Evolutionary conservation across 2,888 invertebrate species (phyloP).

Genomic region (Idaea aversata): DNA sequence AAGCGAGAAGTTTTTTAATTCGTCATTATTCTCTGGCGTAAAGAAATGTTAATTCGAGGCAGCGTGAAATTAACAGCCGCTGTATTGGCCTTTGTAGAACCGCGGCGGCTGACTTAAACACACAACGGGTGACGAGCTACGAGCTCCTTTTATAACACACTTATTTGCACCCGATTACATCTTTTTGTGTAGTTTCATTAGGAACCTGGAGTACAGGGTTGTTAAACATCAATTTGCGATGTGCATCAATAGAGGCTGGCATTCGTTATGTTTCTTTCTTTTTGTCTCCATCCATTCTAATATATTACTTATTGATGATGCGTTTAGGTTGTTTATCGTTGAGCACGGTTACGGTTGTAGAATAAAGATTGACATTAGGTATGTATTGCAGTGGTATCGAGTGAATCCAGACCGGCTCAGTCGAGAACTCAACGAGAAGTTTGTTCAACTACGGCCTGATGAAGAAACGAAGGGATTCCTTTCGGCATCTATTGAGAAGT

Average conservation of each 20-base stretch:
- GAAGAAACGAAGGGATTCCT: conserved; percentile 87
- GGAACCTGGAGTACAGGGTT: conserved; percentile 56
- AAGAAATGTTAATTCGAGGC: conserved; percentile 82
- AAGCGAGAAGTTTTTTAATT: conserved; percentile 78
- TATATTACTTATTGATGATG: not conserved
- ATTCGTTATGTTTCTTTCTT: conserved; percentile 44
- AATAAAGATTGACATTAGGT: not conserved
- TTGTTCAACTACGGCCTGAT: conserved; percentile 85
- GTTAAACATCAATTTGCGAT: conserved; percentile 72
- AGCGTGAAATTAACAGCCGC: conserved; percentile 81
- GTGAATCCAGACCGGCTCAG: conserved; percentile 80
- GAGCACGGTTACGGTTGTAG: not conserved
- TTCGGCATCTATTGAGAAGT: conserved; percentile 86
- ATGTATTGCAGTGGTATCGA: conserved; percentile 85
- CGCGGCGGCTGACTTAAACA: conserved; percentile 75
- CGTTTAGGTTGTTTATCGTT: not conserved
- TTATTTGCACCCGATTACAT: conserved; percentile 76
- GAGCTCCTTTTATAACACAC: conserved; percentile 69
- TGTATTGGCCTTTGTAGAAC: conserved; percentile 74
- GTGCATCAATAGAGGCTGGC: conserved; percentile 47
- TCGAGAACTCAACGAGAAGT: conserved; percentile 77
- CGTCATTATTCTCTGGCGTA: conserved; percentile 80
- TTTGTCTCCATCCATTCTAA: conserved; percentile 22
- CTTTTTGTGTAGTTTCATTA: conserved; percentile 74
- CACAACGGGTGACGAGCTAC: conserved; percentile 77